A percentile compares a stretch with the other conserved stretches of the same genome.
phyloP scores from a whole-genome alignment of 2,888 invertebrate genomes.

The Abscondita cerata region DNA sequence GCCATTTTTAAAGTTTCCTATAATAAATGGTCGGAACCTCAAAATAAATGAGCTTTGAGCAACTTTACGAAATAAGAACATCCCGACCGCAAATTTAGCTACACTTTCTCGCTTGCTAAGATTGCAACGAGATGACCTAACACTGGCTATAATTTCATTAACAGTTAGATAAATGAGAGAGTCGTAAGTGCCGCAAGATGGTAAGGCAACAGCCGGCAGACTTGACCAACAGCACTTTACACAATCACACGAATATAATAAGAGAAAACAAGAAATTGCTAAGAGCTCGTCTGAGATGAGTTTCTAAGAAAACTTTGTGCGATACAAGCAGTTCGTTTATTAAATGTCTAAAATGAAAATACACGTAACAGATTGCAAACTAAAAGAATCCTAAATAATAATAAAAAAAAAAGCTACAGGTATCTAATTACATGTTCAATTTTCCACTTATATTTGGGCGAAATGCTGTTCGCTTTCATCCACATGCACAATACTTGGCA shows the following conservation, averaged over 20 bases:
- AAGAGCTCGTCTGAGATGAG: constrained; percentile 37
- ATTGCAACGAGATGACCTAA: constrained; percentile 54
- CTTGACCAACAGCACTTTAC: constrained; percentile 48
- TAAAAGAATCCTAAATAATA: too few species aligned
- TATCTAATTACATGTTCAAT: too few species aligned
- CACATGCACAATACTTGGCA: too few species aligned
- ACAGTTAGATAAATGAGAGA: constrained; percentile 64
- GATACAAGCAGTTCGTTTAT: constrained; percentile 27
- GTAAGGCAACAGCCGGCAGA: constrained; percentile 49
- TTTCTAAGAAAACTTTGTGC: constrained; percentile 34
- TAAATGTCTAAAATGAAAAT: constrained; percentile 11
- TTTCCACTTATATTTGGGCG: too few species aligned
- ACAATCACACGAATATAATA: constrained; percentile 50
- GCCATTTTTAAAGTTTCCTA: constrained; percentile 5
- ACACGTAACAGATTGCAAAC: too few species aligned
- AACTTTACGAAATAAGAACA: constrained; percentile 45
- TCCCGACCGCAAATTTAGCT: constrained; percentile 45
- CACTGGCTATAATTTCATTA: constrained; percentile 65
- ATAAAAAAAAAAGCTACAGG: too few species aligned
- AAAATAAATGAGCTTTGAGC: constrained; percentile 46
- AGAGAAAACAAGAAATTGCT: constrained; percentile 46
- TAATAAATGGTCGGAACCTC: constrained; percentile 42
- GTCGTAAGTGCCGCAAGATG: constrained; percentile 49
- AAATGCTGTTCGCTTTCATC: too few species aligned
- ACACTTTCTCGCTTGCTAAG: constrained; percentile 47